Evolutionary conservation across 2,888 invertebrate genomes (phyloP).

Genomic region (Platycnemis pennipes): DNA sequence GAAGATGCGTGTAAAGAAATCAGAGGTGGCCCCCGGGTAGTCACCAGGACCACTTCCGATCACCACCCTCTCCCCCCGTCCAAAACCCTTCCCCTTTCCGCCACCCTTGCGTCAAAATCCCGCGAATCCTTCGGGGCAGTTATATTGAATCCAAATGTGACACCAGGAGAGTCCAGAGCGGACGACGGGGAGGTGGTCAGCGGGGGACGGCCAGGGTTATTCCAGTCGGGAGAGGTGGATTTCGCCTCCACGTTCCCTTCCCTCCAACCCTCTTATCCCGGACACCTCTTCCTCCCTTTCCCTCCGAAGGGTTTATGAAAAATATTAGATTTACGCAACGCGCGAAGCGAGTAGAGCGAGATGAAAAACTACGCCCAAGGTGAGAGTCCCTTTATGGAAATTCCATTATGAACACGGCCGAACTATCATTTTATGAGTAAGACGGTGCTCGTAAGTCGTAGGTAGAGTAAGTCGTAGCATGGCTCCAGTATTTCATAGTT

Average conservation of each 20-base stretch:
- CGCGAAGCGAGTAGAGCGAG: neutral
- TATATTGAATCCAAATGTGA: conserved; percentile 65
- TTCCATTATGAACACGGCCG: neutral
- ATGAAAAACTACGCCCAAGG: neutral
- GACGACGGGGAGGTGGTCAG: neutral
- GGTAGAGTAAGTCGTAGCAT: too few relatives aligned
- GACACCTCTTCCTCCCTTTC: neutral
- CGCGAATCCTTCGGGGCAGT: conserved; percentile 51
- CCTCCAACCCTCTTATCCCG: neutral
- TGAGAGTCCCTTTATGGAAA: neutral
- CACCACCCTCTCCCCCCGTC: neutral
- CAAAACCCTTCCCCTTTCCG: neutral
- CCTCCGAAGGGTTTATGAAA: conserved; percentile 3
- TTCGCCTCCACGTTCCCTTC: neutral
- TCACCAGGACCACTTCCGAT: neutral
- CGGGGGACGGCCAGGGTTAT: neutral
- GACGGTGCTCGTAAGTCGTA: too few relatives aligned
- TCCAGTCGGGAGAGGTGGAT: conserved; percentile 4
- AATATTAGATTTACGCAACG: neutral
- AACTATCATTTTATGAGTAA: conserved; percentile 10
- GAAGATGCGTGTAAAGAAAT: neutral
- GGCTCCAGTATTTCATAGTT: neutral
- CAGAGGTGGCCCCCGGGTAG: neutral
- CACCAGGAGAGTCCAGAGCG: conserved; percentile 21
- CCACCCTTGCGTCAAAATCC: conserved; percentile 25